phyloP scores from a whole-genome alignment of 2,797 vertebrate species.

The Cynodonichthys magdalenae region DNA sequence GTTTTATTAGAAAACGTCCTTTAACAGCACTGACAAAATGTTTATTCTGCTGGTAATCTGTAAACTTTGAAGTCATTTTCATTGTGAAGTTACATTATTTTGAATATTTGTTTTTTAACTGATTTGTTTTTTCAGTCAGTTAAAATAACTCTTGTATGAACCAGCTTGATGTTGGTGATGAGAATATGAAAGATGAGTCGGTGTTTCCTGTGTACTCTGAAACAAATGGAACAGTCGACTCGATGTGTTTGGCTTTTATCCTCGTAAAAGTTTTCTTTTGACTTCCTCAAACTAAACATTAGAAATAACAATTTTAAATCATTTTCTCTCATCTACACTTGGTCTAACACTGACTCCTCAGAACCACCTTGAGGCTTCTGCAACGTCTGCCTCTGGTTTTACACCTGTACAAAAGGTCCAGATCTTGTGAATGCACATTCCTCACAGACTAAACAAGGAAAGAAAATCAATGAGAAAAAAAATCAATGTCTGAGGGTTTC shows the following conservation, averaged over 20 bases:
- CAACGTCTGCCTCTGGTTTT: constrained; percentile 19
- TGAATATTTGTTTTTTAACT: constrained; percentile 8
- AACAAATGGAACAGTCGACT: constrained; percentile 32
- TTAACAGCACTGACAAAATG: constrained; percentile 30
- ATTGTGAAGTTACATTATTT: constrained; percentile 16
- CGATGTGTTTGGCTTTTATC: constrained; percentile 51
- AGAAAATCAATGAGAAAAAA: constrained; percentile 26
- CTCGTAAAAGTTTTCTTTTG: constrained; percentile 38
- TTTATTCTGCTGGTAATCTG: constrained; percentile 44
- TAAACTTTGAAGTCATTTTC: constrained; percentile 22
- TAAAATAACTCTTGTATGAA: constrained; percentile 2
- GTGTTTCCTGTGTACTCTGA: constrained; percentile 16
- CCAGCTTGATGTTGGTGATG: constrained; percentile 23
- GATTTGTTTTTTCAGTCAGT: background rate
- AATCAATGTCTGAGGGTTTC: constrained; percentile 48
- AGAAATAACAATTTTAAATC: constrained; percentile 39
- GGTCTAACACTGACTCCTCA: constrained; percentile 5
- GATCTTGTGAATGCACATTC: constrained; percentile 21
- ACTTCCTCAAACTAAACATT: constrained; percentile 46
- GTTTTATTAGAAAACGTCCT: constrained; percentile 35
- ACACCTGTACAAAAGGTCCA: constrained; percentile 26
- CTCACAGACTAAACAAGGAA: constrained; percentile 28
- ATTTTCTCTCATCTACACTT: constrained; percentile 16
- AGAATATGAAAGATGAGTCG: constrained; percentile 23
- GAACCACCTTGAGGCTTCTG: constrained; percentile 14